These are phyloP conservation scores for Drosophila chauvacae DNA, from an alignment of 1,140 invertebrate species.

Conservation along the genomic window DNA sequence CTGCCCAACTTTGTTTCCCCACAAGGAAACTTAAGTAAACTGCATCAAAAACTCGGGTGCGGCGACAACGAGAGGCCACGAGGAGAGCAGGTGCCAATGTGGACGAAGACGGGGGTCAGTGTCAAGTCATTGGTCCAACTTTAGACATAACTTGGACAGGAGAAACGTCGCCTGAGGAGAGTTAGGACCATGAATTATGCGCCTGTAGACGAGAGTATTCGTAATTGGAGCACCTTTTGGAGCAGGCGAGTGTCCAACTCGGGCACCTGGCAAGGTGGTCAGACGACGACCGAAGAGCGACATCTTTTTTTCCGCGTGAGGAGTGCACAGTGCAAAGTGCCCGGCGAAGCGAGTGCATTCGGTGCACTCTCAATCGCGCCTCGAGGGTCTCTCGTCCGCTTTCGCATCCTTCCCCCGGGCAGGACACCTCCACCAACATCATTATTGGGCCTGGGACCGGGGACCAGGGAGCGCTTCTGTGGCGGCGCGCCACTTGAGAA, in stretches of 20 bases:
- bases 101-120: not conserved
- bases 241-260: slow-evolving; percentile 4
- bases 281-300: not conserved
- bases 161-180: slow-evolving; percentile 18
- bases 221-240: slow-evolving; percentile 50
- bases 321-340: slow-evolving; percentile 38
- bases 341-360: slow-evolving; percentile 47
- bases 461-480: slow-evolving; percentile 13
- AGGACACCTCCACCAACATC: slow-evolving; percentile 32
- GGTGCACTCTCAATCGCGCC: slow-evolving; percentile 52
- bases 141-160: slow-evolving; percentile 42
- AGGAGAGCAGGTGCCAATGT: not conserved
- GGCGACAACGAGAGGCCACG: not conserved
- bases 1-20: slow-evolving; percentile 33
- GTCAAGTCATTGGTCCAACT: slow-evolving; percentile 19
- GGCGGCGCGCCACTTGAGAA: slow-evolving; percentile 50
- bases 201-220: slow-evolving; percentile 55
- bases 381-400: slow-evolving; percentile 35
- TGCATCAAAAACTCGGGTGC: slow-evolving; percentile 64
- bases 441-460: slow-evolving; percentile 54
- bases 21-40: slow-evolving; percentile 66
- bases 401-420: slow-evolving; percentile 25
- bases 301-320: not conserved
- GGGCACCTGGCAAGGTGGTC: slow-evolving; percentile 3
- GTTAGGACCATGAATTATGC: slow-evolving; percentile 50